Evolutionary conservation across 1,140 invertebrate genomes (phyloP).

Genomic region (Macrotrachela quadricornifera): DNA sequence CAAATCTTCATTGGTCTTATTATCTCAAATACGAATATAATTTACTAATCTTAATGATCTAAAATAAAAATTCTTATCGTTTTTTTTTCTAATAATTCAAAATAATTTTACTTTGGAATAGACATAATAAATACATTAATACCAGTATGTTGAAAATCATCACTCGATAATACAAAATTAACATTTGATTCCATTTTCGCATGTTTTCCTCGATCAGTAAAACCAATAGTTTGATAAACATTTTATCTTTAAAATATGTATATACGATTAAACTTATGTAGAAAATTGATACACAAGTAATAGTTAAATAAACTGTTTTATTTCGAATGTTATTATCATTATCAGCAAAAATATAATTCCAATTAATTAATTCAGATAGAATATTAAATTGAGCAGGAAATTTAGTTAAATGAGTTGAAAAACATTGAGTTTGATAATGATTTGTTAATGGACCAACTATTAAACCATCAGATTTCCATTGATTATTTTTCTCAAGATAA

Average conservation of each 20-base stretch:
- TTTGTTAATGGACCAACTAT: constrained; percentile 17
- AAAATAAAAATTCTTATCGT: no score
- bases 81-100: no score
- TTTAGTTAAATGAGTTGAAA: constrained; percentile 26
- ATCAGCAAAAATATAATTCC: constrained; percentile 24
- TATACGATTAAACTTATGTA: constrained; percentile 32
- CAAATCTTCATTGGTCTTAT: no score
- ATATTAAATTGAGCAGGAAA: constrained; percentile 28
- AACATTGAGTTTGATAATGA: constrained; percentile 13
- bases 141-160: no score
- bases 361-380: constrained; percentile 29
- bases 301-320: constrained; percentile 35
- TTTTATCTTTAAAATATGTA: constrained; percentile 31
- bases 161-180: constrained; percentile 33
- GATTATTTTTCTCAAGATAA: constrained; percentile 10
- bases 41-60: no score
- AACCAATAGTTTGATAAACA: constrained; percentile 35
- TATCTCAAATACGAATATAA: no score
- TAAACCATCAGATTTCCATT: constrained; percentile 17
- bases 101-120: no score
- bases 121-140: no score
- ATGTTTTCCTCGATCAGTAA: constrained; percentile 32
- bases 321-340: constrained; percentile 29
- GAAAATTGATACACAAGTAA: constrained; percentile 30
- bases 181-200: constrained; percentile 35